Evolutionary conservation across 92 coral and sea anemone genomes (phyloP).

Genomic region (Galaxea fascicularis): DNA sequence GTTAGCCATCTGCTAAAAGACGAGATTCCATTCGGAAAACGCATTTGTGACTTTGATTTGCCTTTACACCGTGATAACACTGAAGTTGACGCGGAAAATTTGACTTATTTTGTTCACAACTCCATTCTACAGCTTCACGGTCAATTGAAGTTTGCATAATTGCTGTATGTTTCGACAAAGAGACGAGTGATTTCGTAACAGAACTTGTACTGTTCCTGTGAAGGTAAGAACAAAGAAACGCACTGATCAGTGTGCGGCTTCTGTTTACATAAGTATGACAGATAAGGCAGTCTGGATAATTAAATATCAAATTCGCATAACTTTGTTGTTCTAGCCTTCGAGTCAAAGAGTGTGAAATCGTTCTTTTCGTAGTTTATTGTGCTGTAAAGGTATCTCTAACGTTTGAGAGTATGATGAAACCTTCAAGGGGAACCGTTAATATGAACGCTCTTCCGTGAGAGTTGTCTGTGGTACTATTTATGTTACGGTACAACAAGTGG

Average conservation of each 20-base stretch:
- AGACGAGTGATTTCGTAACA: constrained; percentile 88
- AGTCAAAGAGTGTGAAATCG: too few relatives aligned
- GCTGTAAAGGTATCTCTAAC: too few relatives aligned
- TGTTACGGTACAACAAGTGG: too few relatives aligned
- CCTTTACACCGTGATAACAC: neutral
- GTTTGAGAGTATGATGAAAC: too few relatives aligned
- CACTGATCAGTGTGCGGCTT: neutral
- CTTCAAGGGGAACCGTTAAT: neutral
- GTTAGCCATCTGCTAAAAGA: neutral
- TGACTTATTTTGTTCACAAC: neutral
- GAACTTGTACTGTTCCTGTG: constrained; percentile 88
- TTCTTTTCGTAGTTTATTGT: too few relatives aligned
- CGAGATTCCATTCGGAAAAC: neutral
- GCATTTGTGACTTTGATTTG: neutral
- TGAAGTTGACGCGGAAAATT: neutral
- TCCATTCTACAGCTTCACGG: neutral
- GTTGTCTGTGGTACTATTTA: too few relatives aligned
- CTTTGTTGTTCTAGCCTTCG: too few relatives aligned
- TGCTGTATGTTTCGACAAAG: constrained; percentile 86
- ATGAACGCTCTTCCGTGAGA: too few relatives aligned
- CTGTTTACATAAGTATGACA: neutral
- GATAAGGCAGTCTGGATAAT: neutral
- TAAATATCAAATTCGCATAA: too few relatives aligned
- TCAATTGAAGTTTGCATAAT: constrained; percentile 75
- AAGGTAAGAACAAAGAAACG: neutral